Evolutionary conservation across 2,113 vertebrate species (phyloP).

Genomic region (Ictalurus punctatus): DNA sequence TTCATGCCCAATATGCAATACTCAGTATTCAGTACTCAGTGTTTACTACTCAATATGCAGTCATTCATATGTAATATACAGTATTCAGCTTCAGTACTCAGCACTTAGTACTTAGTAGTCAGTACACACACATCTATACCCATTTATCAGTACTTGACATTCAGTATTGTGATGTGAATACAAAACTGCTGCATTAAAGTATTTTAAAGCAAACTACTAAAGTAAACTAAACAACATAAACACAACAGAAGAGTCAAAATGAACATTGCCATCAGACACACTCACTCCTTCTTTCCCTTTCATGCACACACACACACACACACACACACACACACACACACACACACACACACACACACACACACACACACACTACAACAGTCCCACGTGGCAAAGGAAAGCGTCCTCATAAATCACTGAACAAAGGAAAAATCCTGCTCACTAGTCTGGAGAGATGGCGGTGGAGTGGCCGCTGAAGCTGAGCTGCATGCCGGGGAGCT

Average conservation of each 20-base stretch:
- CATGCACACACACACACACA: constrained; percentile 28
- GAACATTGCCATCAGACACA: background rate
- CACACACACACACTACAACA: constrained; percentile 44
- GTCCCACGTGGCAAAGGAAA: constrained; percentile 55
- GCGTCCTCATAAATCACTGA: constrained; percentile 51
- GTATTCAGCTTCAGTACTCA: background rate
- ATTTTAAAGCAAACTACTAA: background rate
- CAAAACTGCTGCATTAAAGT: background rate
- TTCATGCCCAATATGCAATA: background rate
- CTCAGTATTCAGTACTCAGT: background rate
- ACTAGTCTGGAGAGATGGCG: constrained; percentile 43
- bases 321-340: constrained; percentile 28
- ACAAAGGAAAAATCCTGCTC: constrained; percentile 54
- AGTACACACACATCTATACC: background rate
- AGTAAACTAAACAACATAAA: background rate
- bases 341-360: constrained; percentile 44
- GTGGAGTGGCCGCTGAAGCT: constrained; percentile 68
- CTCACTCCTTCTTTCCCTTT: background rate
- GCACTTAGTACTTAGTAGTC: background rate
- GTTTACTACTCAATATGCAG: background rate
- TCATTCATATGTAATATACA: background rate
- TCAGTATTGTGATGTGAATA: background rate
- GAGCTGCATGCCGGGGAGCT: constrained; percentile 71
- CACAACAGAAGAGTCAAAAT: background rate
- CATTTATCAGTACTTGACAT: background rate